phyloP scores from a whole-genome alignment of 2,888 invertebrate genomes.

The Melanotus villosus region DNA sequence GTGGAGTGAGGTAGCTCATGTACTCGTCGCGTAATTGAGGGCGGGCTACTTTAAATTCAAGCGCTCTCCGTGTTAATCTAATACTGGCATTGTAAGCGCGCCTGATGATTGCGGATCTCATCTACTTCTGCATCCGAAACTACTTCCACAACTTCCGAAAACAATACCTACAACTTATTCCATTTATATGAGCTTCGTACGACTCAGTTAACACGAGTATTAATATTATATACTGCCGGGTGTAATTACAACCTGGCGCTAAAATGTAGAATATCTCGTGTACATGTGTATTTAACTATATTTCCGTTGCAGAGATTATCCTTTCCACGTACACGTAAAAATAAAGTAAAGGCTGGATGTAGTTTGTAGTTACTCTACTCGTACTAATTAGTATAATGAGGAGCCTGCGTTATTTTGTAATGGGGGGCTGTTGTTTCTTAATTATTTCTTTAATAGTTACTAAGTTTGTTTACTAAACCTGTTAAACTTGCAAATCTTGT shows the following conservation, averaged over 20 bases:
- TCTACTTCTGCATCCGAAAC: slow-evolving; percentile 55
- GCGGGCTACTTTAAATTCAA: slow-evolving; percentile 57
- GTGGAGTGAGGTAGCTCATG: slow-evolving; percentile 47
- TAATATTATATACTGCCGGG: slow-evolving; percentile 43
- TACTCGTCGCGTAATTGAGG: slow-evolving; percentile 54
- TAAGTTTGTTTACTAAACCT: too few species aligned
- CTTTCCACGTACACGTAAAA: too few species aligned
- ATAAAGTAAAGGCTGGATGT: too few species aligned
- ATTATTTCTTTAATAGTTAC: too few species aligned
- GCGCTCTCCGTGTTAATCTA: slow-evolving; percentile 58
- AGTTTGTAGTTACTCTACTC: too few species aligned
- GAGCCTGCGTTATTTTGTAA: too few species aligned
- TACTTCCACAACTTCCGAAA: slow-evolving; percentile 56
- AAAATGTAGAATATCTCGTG: background rate
- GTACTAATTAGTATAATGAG: too few species aligned
- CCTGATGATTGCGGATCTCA: slow-evolving; percentile 57
- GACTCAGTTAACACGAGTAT: slow-evolving; percentile 48
- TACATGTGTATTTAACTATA: too few species aligned
- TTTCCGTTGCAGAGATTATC: too few species aligned
- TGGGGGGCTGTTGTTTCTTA: too few species aligned
- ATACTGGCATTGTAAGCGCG: slow-evolving; percentile 57
- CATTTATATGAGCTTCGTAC: slow-evolving; percentile 52
- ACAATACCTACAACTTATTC: slow-evolving; percentile 59
- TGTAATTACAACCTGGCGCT: slow-evolving; percentile 24
- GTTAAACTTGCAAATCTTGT: too few species aligned